Conservation (phyloP, 2,113 vertebrate species). For the Smithornis capensis region DNA sequence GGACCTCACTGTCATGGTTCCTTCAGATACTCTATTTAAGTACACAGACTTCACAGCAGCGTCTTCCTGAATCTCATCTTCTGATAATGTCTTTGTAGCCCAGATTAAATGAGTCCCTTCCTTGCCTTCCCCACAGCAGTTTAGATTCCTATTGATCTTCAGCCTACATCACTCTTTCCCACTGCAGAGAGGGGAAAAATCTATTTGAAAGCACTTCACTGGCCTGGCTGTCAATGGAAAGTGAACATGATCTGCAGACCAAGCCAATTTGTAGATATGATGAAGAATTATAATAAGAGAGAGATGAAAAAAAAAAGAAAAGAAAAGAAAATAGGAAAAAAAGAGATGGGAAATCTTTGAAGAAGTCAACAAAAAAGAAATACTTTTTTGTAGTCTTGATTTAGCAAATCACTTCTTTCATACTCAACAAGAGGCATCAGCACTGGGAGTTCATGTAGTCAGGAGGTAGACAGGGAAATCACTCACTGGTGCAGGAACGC, state of each 20-base stretch:
- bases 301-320: fast-evolving
- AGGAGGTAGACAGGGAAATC: conserved; percentile 15
- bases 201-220: neutral
- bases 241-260: neutral
- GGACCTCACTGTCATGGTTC: neutral
- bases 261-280: neutral
- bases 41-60: neutral
- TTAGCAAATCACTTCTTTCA: conserved; percentile 3
- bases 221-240: neutral
- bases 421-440: neutral
- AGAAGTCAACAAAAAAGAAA: neutral
- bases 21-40: neutral
- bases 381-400: neutral
- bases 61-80: neutral
- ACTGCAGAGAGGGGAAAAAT: neutral
- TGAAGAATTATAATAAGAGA: neutral
- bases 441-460: neutral
- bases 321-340: neutral
- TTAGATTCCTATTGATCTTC: neutral
- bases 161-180: neutral
- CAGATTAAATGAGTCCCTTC: neutral
- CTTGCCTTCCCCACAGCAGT: neutral
- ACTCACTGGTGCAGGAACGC: conserved; percentile 5
- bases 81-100: neutral
- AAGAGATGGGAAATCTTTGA: neutral